Conservation (phyloP, 2,113 vertebrate species). For the Petrocephalus microphthalmus region DNA sequence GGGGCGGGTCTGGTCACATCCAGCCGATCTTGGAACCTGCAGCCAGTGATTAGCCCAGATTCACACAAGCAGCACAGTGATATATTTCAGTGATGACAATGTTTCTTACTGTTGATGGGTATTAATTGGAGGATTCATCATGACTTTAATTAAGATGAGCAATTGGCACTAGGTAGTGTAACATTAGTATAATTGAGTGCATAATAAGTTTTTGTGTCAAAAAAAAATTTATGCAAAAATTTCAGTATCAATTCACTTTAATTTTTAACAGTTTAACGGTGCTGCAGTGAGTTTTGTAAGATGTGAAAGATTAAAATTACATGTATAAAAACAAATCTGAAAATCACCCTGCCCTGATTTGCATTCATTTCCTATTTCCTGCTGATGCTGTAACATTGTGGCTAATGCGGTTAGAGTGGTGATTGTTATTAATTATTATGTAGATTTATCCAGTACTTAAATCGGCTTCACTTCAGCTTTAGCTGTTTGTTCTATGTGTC, state of each 20-base stretch:
- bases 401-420: neutral
- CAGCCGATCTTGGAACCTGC: neutral
- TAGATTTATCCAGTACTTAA: neutral
- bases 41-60: neutral
- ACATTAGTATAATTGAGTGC: neutral
- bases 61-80: neutral
- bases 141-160: neutral
- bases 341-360: neutral
- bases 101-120: conserved; percentile 8
- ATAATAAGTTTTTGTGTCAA: neutral
- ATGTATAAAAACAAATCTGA: neutral
- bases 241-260: neutral
- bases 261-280: neutral
- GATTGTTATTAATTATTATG: neutral
- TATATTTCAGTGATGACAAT: neutral
- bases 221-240: neutral
- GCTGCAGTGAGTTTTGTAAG: neutral
- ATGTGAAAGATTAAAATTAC: neutral
- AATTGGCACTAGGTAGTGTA: neutral
- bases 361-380: neutral
- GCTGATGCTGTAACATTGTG: neutral
- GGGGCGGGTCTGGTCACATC: neutral
- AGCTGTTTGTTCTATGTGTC: no score
- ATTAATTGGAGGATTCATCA: neutral
- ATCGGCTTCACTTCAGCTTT: neutral